A percentile compares a stretch with the other conserved stretches of the same genome.
Conservation (phyloP, 1,140 invertebrate species). For the Euura lappo region DNA sequence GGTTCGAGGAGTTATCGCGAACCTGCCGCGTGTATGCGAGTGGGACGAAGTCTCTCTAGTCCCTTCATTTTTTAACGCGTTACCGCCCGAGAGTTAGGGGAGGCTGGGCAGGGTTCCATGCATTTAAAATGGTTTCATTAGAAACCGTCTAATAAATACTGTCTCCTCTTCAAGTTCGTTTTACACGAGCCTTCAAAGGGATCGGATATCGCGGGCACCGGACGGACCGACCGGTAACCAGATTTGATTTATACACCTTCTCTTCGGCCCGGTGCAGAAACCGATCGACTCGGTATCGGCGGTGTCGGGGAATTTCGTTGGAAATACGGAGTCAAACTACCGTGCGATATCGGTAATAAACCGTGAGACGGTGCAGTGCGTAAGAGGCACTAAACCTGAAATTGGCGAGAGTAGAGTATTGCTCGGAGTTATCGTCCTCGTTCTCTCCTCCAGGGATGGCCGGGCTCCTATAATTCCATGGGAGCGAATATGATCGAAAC, state of each 20-base stretch:
- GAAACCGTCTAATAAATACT: conserved; percentile 5
- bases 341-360: conserved; percentile 7
- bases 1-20: too few relatives aligned
- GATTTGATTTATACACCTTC: not conserved
- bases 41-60: not conserved
- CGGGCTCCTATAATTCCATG: conserved; percentile 41
- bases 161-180: not conserved
- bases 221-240: not conserved
- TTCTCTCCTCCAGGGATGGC: not conserved
- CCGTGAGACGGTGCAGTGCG: not conserved
- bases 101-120: not conserved
- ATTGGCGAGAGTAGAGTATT: not conserved
- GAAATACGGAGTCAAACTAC: not conserved
- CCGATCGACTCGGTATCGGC: too few relatives aligned
- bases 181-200: not conserved
- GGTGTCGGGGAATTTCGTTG: too few relatives aligned
- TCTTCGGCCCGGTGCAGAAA: too few relatives aligned
- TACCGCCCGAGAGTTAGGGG: not conserved
- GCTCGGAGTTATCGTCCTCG: not conserved
- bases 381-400: conserved; percentile 3
- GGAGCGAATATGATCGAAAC: conserved; percentile 45
- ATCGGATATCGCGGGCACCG: not conserved
- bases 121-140: conserved; percentile 6
- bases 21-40: too few relatives aligned
- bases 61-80: not conserved